Percentiles rank a stretch among this genome's conserved stretches.
These are phyloP conservation scores for Blera fallax DNA, from an alignment of 2,888 invertebrate species.

Conservation along the genomic window DNA sequence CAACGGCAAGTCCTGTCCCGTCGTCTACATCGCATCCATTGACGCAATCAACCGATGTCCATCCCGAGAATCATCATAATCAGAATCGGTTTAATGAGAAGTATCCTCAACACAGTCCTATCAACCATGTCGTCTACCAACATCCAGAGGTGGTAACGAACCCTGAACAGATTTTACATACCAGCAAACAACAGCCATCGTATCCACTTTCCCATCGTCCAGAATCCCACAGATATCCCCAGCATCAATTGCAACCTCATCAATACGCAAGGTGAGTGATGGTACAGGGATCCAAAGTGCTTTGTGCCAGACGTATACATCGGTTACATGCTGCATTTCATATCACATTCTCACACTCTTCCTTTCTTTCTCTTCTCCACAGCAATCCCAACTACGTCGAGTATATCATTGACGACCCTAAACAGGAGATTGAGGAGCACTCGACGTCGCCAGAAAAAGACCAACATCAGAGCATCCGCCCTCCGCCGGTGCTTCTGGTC, in stretches of 20 bases:
- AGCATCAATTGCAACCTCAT: constrained; percentile 71
- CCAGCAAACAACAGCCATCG: constrained; percentile 64
- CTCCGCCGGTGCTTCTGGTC: constrained; percentile 49
- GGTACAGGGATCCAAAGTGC: constrained; percentile 2
- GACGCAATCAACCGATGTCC: constrained; percentile 50
- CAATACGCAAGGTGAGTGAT: constrained; percentile 65
- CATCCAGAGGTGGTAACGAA: constrained; percentile 69
- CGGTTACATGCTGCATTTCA: constrained; percentile 53
- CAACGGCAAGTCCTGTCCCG: constrained; percentile 72
- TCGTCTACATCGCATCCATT: constrained; percentile 65
- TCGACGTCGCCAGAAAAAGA: constrained; percentile 77
- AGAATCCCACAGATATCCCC: constrained; percentile 75
- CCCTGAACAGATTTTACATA: constrained; percentile 64
- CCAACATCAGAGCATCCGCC: constrained; percentile 72
- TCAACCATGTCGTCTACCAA: constrained; percentile 74
- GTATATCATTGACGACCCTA: constrained; percentile 79
- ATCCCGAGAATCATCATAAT: constrained; percentile 57
- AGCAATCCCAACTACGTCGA: constrained; percentile 75
- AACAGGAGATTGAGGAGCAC: constrained; percentile 75
- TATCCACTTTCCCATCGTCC: constrained; percentile 61
- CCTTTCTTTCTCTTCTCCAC: constrained; percentile 47
- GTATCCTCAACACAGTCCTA: constrained; percentile 75
- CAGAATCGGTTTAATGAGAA: constrained; percentile 68
- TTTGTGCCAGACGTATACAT: constrained; percentile 24
- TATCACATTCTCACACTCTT: constrained; percentile 19